Conservation (phyloP, 2,113 vertebrate species). For the Copsychus sechellarum region DNA sequence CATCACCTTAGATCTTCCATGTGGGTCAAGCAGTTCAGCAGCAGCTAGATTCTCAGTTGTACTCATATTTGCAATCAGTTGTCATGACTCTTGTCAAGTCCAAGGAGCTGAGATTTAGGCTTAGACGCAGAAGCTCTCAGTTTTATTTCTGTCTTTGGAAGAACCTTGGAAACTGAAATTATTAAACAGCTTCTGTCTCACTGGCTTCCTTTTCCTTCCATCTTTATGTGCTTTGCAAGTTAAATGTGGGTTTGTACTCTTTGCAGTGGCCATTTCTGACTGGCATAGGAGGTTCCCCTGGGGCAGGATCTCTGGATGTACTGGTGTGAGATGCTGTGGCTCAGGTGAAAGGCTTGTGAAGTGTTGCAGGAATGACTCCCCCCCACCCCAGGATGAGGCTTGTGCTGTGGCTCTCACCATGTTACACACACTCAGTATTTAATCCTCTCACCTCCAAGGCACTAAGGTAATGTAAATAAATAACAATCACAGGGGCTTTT, state of each 20-base stretch:
- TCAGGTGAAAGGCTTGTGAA: not conserved
- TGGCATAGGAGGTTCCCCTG: not conserved
- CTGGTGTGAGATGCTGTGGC: rapidly evolving
- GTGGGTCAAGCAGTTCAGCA: not conserved
- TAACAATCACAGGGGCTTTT: not conserved
- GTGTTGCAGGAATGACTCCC: not conserved
- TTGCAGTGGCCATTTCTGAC: not conserved
- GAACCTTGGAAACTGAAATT: not conserved
- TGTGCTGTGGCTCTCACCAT: rapidly evolving
- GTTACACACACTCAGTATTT: rapidly evolving
- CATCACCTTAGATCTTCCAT: not conserved
- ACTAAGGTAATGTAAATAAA: not conserved
- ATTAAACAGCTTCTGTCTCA: not conserved
- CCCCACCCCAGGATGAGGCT: rapidly evolving
- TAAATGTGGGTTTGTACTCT: not conserved
- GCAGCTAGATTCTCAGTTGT: not conserved
- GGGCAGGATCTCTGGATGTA: not conserved
- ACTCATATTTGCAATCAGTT: not conserved
- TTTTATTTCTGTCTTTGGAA: not conserved
- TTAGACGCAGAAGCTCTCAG: rapidly evolving
- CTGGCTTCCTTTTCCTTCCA: not conserved
- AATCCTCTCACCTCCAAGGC: not conserved
- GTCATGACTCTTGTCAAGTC: not conserved
- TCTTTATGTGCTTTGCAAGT: not conserved
- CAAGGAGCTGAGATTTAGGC: not conserved